Percentiles rank a stretch among this genome's conserved stretches.
Evolutionary conservation across 2,888 invertebrate genomes (phyloP).

Genomic region (Diaprepes abbreviatus): DNA sequence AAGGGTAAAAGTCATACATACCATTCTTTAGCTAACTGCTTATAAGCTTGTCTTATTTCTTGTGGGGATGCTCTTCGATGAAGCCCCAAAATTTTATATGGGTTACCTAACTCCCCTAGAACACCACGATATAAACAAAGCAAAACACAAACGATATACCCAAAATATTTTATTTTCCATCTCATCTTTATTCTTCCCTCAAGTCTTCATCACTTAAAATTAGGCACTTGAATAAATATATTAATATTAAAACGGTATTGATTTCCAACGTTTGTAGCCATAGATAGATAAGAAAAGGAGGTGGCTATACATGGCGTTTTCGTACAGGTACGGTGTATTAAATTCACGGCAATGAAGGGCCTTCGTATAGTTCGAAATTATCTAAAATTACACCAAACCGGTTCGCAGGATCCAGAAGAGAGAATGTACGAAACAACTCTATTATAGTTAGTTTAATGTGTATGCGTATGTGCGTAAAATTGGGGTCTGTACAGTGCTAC

Average conservation of each 20-base stretch:
- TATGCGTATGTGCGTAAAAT: too few species aligned
- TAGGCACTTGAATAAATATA: slow-evolving; percentile 33
- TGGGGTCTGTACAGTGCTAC: too few species aligned
- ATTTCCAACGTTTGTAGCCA: slow-evolving; percentile 20
- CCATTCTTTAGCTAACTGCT: slow-evolving; percentile 92
- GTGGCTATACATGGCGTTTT: not conserved
- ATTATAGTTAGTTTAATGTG: too few species aligned
- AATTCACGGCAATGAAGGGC: not conserved
- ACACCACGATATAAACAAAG: slow-evolving; percentile 5
- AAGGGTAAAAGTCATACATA: too few species aligned
- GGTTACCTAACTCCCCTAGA: slow-evolving; percentile 72
- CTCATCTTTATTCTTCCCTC: slow-evolving; percentile 34
- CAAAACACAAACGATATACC: not conserved
- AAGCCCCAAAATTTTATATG: slow-evolving; percentile 87
- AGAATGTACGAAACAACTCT: too few species aligned
- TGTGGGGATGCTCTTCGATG: slow-evolving; percentile 79
- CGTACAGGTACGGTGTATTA: not conserved
- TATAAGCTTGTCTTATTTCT: slow-evolving; percentile 92
- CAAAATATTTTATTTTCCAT: slow-evolving; percentile 23
- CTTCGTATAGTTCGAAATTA: too few species aligned
- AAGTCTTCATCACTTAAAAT: slow-evolving; percentile 32
- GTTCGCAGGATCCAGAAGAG: too few species aligned
- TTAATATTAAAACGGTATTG: slow-evolving; percentile 33
- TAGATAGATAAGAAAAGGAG: slow-evolving; percentile 8
- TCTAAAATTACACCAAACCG: too few species aligned